Percentiles rank a stretch among this genome's conserved stretches.
Evolutionary conservation across 2,797 vertebrate genomes (phyloP).

Genomic region (Discoglossus pictus): DNA sequence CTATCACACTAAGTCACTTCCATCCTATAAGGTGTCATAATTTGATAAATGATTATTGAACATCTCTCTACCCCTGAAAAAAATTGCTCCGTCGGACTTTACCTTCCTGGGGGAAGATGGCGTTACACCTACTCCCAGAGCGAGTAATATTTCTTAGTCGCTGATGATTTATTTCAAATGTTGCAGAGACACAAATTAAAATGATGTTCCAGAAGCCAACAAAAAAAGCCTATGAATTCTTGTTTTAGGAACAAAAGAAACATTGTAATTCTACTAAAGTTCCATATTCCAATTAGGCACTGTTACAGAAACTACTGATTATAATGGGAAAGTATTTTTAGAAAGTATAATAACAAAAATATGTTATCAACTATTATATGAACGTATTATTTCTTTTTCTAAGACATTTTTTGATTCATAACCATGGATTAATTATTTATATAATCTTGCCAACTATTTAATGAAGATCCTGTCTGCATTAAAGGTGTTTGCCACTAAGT

Average conservation of each 20-base stretch:
- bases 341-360: too few relatives aligned
- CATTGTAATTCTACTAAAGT: too few relatives aligned
- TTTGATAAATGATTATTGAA: slow-evolving; percentile 28
- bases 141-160: slow-evolving; percentile 1
- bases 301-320: too few relatives aligned
- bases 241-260: slow-evolving; percentile 22
- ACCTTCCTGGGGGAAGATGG: slow-evolving; percentile 15
- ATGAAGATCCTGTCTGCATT: too few relatives aligned
- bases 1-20: slow-evolving; percentile 17
- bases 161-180: slow-evolving; percentile 17
- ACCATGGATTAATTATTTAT: too few relatives aligned
- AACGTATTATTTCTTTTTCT: too few relatives aligned
- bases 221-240: slow-evolving; percentile 4
- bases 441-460: too few relatives aligned
- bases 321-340: too few relatives aligned
- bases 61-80: slow-evolving; percentile 31
- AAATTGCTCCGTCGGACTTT: slow-evolving; percentile 29
- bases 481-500: too few relatives aligned
- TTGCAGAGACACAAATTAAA: slow-evolving; percentile 14
- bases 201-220: neutral
- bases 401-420: too few relatives aligned
- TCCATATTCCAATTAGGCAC: too few relatives aligned
- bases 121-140: slow-evolving; percentile 19
- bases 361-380: too few relatives aligned
- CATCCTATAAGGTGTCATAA: slow-evolving; percentile 35